A percentile compares a stretch with the other conserved stretches of the same genome.
These are phyloP conservation scores for Pharmacophagus antenor DNA, from an alignment of 2,888 invertebrate species.

Conservation along the genomic window DNA sequence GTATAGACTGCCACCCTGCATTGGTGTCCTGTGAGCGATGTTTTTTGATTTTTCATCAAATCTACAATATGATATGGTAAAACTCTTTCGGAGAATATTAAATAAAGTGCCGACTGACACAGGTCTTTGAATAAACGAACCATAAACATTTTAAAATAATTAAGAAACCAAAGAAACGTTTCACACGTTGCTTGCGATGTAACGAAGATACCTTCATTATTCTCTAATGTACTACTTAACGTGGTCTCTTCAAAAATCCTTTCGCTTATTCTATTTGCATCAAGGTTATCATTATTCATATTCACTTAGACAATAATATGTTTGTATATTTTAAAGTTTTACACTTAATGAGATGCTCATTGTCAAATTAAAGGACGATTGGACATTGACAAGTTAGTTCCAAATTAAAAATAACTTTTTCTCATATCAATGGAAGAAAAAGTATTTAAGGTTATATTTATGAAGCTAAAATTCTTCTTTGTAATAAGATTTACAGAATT, in stretches of 20 bases:
- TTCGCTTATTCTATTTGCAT: conserved; percentile 11
- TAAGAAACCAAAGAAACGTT: conserved; percentile 55
- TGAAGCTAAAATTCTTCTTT: too few species aligned
- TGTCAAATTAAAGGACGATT: background rate
- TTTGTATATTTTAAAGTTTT: conserved; percentile 15
- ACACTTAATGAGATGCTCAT: conserved; percentile 5
- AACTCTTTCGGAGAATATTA: conserved; percentile 49
- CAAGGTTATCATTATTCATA: conserved; percentile 18
- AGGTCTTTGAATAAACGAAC: conserved; percentile 58
- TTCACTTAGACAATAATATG: conserved; percentile 14
- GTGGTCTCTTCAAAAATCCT: conserved; percentile 22
- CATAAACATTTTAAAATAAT: conserved; percentile 57
- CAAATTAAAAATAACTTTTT: background rate
- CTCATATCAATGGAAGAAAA: too few species aligned
- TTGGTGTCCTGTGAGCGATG: conserved; percentile 46
- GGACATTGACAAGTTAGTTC: conserved; percentile 6
- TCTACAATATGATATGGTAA: conserved; percentile 57
- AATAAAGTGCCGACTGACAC: conserved; percentile 44
- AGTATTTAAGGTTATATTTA: too few species aligned
- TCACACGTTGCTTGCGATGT: conserved; percentile 57
- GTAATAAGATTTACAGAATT: too few species aligned
- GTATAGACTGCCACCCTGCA: conserved; percentile 45
- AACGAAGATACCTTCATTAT: conserved; percentile 45
- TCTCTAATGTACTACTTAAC: conserved; percentile 36
- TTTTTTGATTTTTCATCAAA: conserved; percentile 53